Evolutionary conservation across 2,113 vertebrate species (phyloP).

Genomic region (Toxostoma redivivum): DNA sequence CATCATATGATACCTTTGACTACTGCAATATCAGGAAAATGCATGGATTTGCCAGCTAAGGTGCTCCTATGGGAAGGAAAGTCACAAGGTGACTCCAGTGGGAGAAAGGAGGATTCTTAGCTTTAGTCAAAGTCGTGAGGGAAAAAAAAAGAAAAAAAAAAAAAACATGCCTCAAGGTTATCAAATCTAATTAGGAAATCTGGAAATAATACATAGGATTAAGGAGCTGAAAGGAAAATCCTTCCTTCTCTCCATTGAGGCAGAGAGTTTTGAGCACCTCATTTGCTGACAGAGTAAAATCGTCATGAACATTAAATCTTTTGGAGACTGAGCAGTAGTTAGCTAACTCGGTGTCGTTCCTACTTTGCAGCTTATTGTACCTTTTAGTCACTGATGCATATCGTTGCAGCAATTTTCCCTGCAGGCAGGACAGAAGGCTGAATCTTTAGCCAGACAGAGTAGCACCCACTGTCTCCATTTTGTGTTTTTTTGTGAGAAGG

Average conservation of each 20-base stretch:
- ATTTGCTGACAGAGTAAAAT: neutral
- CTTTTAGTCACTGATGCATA: neutral
- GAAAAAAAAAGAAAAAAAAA: neutral
- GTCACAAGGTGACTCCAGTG: neutral
- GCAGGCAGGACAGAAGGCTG: neutral
- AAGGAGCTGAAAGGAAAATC: neutral
- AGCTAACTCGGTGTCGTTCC: neutral
- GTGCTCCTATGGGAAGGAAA: neutral
- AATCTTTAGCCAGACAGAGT: neutral
- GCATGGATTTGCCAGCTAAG: neutral
- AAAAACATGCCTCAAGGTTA: neutral
- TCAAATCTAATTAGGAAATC: neutral
- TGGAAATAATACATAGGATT: neutral
- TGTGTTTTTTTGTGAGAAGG: neutral
- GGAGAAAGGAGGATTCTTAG: neutral
- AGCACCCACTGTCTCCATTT: neutral
- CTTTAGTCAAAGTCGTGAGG: neutral
- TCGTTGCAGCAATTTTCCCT: neutral
- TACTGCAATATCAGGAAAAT: neutral
- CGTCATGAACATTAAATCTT: neutral
- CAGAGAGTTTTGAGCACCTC: neutral
- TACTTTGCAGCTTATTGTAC: neutral
- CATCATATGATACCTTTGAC: neutral
- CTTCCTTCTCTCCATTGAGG: neutral
- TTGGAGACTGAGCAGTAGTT: neutral